Conservation (phyloP, 2,797 vertebrate species). For the Vespertilio murinus region DNA sequence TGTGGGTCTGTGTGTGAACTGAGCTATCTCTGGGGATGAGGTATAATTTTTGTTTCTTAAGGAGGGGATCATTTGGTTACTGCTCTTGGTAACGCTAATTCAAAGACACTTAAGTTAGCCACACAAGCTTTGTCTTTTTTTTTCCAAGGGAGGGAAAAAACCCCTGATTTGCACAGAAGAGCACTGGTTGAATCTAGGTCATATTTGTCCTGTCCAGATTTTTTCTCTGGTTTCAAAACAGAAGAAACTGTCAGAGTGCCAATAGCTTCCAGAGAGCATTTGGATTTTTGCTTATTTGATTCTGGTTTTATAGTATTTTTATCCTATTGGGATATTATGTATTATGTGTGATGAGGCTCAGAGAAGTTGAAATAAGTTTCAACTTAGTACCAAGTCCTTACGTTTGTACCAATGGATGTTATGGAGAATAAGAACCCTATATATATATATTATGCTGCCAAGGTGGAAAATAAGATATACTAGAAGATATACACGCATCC, state of each 20-base stretch:
- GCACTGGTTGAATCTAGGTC: background rate
- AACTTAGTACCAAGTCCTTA: fast-evolving
- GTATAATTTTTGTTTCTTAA: background rate
- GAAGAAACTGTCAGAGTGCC: background rate
- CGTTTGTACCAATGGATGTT: background rate
- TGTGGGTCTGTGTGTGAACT: background rate
- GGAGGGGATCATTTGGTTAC: background rate
- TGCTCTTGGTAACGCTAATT: background rate
- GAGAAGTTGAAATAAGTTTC: background rate
- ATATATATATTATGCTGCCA: background rate
- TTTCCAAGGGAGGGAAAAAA: background rate
- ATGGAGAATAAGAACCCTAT: background rate
- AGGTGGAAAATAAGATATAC: background rate
- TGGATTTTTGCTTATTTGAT: background rate
- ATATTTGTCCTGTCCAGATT: background rate
- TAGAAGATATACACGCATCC: background rate
- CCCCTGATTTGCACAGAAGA: background rate
- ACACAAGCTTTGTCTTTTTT: background rate
- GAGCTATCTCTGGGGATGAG: background rate
- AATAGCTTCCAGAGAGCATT: background rate
- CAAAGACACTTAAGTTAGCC: background rate
- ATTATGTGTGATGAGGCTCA: background rate
- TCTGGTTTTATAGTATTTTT: background rate
- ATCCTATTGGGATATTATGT: fast-evolving
- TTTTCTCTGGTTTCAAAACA: background rate